Base-by-base conservation (phyloP, 2,888 invertebrate genomes). In the Chaitophorus viminalis region DNA sequence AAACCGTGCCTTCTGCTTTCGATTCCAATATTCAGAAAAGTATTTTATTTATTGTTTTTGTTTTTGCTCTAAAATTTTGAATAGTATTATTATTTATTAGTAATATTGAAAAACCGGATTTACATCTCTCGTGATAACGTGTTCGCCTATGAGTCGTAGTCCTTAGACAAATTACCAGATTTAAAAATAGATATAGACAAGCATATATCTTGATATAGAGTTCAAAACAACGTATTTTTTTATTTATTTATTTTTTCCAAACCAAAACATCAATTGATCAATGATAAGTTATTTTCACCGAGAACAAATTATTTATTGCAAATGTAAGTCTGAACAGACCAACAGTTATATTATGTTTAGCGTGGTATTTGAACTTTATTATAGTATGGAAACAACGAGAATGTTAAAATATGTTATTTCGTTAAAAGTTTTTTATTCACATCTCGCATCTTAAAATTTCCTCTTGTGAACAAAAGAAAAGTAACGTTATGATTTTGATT, bases 401-500 rank as follows among this genome's bases (percentile, higher is more conserved):
- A 82, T 36, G 82, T 74, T 82, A 82, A 74, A 82, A 82, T 82
- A 72, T 70, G 68, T 82, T 70, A 25, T 52, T 82, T 54, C 11
- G 82, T 74, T 8, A 8, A 82, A 82, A 82, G 82, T 82, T 82
- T 82, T 60, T n/a, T n/a, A 18, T 14, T 31, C 29, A 46, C 29
- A 33, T 39, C 29, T 74, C 25, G 52, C 52, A n/a, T 54, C 33
- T 52, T 36, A n/a, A 29, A 18, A 11, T 82, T 39, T 68, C 2
- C 25, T 75, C 75, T 75, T n/a, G 3, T n/a, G n/a, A 46, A 75
- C 21, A 14, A 75, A 39, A 39, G 11, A 25, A 46, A 70, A 5
- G n/a, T n/a, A 36, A 60, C 39, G 11, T 18, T 81, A 46, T 46
- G 65, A 46, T 68, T 70, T 81, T 65, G 29, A 29, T 68, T 68